Conservation (phyloP, 2,888 invertebrate species). For the Lycaena phlaeas region DNA sequence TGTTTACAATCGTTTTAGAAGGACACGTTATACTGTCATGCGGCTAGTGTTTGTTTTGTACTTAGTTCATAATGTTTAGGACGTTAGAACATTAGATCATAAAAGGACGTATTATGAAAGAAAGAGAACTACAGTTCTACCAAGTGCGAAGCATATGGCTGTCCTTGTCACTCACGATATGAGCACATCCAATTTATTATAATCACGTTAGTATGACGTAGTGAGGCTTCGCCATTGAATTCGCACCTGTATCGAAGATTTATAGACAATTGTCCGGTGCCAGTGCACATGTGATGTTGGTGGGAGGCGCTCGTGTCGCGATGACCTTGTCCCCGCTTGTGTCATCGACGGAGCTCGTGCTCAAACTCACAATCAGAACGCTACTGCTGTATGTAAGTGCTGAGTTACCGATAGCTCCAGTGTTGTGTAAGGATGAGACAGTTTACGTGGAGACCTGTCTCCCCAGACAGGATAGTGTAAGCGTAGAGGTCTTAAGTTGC, state of each 20-base stretch:
- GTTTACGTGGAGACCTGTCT: too few relatives aligned
- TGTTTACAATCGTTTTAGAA: conserved; percentile 4
- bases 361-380: conserved; percentile 29
- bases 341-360: conserved; percentile 33
- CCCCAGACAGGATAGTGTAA: too few relatives aligned
- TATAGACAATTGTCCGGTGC: conserved; percentile 12
- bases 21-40: conserved; percentile 2
- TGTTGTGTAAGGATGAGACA: neutral
- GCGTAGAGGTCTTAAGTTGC: too few relatives aligned
- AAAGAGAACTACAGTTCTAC: neutral
- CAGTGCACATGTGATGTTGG: conserved; percentile 19
- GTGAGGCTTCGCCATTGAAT: neutral
- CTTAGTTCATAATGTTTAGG: conserved; percentile 9
- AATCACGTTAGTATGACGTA: neutral
- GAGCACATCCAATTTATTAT: neutral
- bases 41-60: conserved; percentile 15
- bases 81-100: neutral
- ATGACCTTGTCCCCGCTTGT: conserved; percentile 32
- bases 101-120: neutral
- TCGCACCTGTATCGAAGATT: conserved; percentile 1
- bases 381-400: conserved; percentile 36
- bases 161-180: neutral
- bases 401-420: neutral
- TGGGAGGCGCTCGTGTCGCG: conserved; percentile 19
- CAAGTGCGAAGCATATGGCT: neutral